A percentile compares a stretch with the other conserved stretches of the same genome.
phyloP scores from a whole-genome alignment of 2,888 invertebrate genomes.

The Elmis aenea region DNA sequence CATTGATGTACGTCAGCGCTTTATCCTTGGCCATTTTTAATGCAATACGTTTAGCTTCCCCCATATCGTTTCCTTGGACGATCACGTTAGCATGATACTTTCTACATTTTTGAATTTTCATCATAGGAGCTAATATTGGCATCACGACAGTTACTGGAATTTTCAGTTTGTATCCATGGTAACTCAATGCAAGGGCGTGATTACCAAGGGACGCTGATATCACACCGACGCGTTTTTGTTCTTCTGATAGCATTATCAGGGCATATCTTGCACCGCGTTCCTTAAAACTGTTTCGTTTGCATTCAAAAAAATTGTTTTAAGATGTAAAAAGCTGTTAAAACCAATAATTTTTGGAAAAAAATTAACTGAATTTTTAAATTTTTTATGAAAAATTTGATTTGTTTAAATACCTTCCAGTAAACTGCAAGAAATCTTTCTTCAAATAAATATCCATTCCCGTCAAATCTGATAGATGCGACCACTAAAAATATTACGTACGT shows the following conservation, averaged over 20 bases:
- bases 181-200: conserved; percentile 78
- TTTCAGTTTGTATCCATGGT: conserved; percentile 59
- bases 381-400: neutral
- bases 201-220: conserved; percentile 92
- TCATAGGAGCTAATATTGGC: conserved; percentile 90
- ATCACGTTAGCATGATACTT: conserved; percentile 81
- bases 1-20: conserved; percentile 79
- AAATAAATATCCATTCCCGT: conserved; percentile 83
- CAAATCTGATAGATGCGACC: conserved; percentile 72
- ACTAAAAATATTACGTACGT: too few relatives aligned
- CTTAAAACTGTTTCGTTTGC: conserved; percentile 84
- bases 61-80: conserved; percentile 75
- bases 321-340: too few relatives aligned
- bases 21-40: conserved; percentile 67
- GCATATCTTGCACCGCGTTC: conserved; percentile 90
- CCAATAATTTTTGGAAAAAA: too few relatives aligned
- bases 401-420: conserved; percentile 76
- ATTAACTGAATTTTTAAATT: neutral
- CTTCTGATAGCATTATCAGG: conserved; percentile 65
- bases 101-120: conserved; percentile 88
- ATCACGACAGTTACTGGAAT: conserved; percentile 79
- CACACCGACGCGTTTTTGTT: conserved; percentile 70
- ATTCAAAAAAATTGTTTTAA: too few relatives aligned
- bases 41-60: conserved; percentile 76
- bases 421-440: conserved; percentile 91